phyloP scores from a whole-genome alignment of 1,140 invertebrate genomes.

The Phocides pigmalion region DNA sequence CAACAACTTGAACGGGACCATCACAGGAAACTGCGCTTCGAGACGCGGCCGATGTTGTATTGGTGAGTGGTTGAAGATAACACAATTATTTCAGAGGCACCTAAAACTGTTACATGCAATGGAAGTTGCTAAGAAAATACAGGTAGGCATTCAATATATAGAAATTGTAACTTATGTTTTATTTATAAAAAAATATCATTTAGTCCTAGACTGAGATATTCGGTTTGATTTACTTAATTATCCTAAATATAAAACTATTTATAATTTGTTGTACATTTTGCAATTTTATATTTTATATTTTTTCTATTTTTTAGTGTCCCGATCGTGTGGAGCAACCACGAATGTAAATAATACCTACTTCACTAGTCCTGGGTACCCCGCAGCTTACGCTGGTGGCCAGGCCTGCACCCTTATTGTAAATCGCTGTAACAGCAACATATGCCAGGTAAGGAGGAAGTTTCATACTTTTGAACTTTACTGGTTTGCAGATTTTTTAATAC shows the following conservation, averaged over 20 bases:
- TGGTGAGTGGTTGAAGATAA: constrained; percentile 84
- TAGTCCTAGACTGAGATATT: too few relatives aligned
- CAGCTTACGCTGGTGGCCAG: constrained; percentile 86
- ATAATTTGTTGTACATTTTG: too few relatives aligned
- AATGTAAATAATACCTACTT: constrained; percentile 93
- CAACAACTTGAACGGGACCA: constrained; percentile 86
- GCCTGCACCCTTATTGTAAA: constrained; percentile 89
- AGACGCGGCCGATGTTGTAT: constrained; percentile 89
- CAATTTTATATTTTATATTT: neutral
- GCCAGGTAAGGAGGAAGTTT: constrained; percentile 85
- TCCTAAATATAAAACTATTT: too few relatives aligned
- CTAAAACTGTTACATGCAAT: too few relatives aligned
- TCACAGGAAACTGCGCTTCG: constrained; percentile 89
- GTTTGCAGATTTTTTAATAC: too few relatives aligned
- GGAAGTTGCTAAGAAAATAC: too few relatives aligned
- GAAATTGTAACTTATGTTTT: too few relatives aligned
- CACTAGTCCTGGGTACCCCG: constrained; percentile 89
- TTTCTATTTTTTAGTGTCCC: constrained; percentile 84
- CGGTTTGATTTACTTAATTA: too few relatives aligned
- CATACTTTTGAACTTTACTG: too few relatives aligned
- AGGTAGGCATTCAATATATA: too few relatives aligned
- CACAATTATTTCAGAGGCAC: too few relatives aligned
- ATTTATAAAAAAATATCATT: too few relatives aligned
- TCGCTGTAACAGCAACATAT: constrained; percentile 88
- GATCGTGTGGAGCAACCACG: constrained; percentile 87